Conservation (phyloP, 2,888 invertebrate species). For the Eretmocerus hayati region DNA sequence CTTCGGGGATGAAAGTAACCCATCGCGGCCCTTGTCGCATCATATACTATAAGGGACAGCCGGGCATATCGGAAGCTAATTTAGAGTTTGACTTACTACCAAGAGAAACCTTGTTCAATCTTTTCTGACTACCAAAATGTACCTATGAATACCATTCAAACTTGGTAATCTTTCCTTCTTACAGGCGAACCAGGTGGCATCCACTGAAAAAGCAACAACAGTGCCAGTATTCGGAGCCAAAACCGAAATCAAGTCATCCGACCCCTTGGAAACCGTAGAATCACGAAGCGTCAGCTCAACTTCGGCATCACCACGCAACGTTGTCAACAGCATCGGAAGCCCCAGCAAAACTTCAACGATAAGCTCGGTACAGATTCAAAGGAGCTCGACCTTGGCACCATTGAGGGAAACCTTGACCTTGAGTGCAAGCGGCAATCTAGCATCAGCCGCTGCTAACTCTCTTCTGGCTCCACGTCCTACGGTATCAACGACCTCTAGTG, state of each 20-base stretch:
- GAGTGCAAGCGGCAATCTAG: conserved; percentile 37
- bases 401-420: conserved; percentile 30
- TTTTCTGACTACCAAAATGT: too few species aligned
- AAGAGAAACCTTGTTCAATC: too few species aligned
- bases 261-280: conserved; percentile 27
- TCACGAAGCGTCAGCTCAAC: conserved; percentile 17
- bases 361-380: conserved; percentile 17
- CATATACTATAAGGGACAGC: too few species aligned
- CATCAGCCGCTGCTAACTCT: conserved; percentile 29
- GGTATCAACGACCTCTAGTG: conserved; percentile 16
- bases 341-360: neutral
- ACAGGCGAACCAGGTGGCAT: conserved; percentile 27
- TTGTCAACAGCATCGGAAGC: conserved; percentile 14
- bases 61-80: too few species aligned
- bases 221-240: too few species aligned
- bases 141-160: too few species aligned
- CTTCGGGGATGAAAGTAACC: too few species aligned
- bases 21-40: too few species aligned
- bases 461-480: conserved; percentile 36
- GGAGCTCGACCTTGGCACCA: conserved; percentile 28
- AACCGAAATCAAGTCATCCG: conserved; percentile 26
- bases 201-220: conserved; percentile 29
- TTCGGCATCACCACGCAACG: neutral
- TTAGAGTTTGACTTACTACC: too few species aligned
- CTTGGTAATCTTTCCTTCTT: too few species aligned